Percentiles rank a stretch among this genome's conserved stretches.
Evolutionary conservation across 2,888 invertebrate species (phyloP).

Genomic region (Ariolimax columbianus): DNA sequence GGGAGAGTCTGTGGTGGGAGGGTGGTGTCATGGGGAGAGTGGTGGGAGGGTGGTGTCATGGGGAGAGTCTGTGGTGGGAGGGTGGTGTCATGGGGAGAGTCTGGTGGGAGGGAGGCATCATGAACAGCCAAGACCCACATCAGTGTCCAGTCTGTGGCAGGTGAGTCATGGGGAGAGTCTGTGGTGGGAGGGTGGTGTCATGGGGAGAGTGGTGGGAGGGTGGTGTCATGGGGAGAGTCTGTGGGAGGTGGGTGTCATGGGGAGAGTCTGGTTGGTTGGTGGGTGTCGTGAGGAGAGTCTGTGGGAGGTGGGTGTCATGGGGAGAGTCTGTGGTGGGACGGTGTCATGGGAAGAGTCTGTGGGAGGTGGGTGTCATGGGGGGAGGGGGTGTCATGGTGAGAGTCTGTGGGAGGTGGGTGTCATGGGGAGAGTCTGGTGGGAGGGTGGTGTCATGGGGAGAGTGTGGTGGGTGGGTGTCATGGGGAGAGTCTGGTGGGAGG

Average conservation of each 20-base stretch:
- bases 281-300: conserved; percentile 49
- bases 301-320: conserved; percentile 36
- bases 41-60: no score
- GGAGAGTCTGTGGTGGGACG: not conserved
- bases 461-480: no score
- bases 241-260: no score
- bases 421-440: not conserved
- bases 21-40: no score
- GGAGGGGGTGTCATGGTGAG: conserved; percentile 51
- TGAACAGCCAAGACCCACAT: conserved; percentile 53
- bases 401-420: conserved; percentile 44
- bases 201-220: no score
- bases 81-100: no score
- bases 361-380: no score
- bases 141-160: conserved; percentile 50
- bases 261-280: no score
- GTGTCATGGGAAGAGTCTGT: not conserved
- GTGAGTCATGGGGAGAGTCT: conserved; percentile 16
- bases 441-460: no score
- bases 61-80: not conserved
- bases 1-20: not conserved
- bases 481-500: not conserved
- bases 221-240: not conserved
- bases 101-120: conserved; percentile 50
- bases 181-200: no score